These are phyloP conservation scores for Euzophera pinguis DNA, from an alignment of 2,888 invertebrate species.

Conservation along the genomic window DNA sequence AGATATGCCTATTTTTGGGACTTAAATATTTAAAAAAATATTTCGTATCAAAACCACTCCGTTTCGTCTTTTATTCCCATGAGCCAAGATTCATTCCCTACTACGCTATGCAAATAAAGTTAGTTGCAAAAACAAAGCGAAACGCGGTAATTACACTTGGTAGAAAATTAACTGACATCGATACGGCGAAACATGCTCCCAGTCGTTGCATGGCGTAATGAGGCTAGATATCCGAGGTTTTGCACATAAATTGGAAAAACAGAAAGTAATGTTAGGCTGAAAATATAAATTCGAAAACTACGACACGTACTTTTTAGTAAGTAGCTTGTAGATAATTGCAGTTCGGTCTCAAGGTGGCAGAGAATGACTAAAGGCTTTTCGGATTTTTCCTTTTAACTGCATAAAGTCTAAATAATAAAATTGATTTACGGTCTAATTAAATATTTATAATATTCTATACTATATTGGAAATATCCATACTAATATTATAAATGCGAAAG, in stretches of 20 bases:
- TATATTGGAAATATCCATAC: too few relatives aligned
- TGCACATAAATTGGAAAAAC: neutral
- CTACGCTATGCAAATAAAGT: conserved; percentile 76
- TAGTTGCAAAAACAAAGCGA: conserved; percentile 77
- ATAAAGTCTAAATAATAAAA: too few relatives aligned
- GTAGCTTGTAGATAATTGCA: too few relatives aligned
- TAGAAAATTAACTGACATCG: conserved; percentile 77
- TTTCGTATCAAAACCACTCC: conserved; percentile 31
- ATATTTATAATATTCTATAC: too few relatives aligned
- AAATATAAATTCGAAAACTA: too few relatives aligned
- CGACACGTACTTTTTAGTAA: too few relatives aligned
- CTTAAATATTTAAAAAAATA: neutral
- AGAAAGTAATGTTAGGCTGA: neutral
- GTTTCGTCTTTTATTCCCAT: conserved; percentile 28
- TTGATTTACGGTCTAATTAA: too few relatives aligned
- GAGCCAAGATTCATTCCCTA: conserved; percentile 50
- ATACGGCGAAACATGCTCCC: conserved; percentile 60
- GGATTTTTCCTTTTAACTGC: too few relatives aligned
- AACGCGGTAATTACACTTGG: conserved; percentile 75
- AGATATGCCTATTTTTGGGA: too few relatives aligned
- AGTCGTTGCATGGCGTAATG: conserved; percentile 59
- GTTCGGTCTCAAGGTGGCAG: too few relatives aligned
- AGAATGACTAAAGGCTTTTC: too few relatives aligned
- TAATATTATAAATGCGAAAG: too few relatives aligned
- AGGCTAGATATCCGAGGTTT: conserved; percentile 51